phyloP scores from a whole-genome alignment of 92 coral and sea anemone genomes.

The Epizoanthus scotinus region DNA sequence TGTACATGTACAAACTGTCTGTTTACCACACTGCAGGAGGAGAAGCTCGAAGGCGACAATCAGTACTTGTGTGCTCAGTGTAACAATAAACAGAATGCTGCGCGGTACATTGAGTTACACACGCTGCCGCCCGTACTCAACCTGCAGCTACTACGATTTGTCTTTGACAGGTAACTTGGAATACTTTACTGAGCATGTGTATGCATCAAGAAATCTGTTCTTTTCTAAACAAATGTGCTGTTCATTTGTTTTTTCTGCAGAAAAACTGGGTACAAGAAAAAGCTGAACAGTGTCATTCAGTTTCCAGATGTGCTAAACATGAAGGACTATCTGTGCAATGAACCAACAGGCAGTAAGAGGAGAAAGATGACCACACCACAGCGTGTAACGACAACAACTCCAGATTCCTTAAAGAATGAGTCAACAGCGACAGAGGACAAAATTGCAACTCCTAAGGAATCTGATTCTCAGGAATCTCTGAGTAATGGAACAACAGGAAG shows the following conservation, averaged over 20 bases:
- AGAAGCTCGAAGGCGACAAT: constrained; percentile 89
- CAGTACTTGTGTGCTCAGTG: constrained; percentile 87
- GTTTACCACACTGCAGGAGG: constrained; percentile 61
- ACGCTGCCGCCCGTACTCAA: constrained; percentile 94
- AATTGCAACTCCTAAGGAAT: not conserved
- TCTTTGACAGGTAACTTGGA: constrained; percentile 84
- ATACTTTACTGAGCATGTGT: too few relatives aligned
- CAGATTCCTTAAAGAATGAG: constrained; percentile 10
- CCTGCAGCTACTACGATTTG: constrained; percentile 90
- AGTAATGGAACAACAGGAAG: not conserved
- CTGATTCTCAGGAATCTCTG: not conserved
- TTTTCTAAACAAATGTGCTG: too few relatives aligned
- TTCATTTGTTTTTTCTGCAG: constrained; percentile 42
- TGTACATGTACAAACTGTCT: not conserved
- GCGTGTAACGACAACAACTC: not conserved
- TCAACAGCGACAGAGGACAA: not conserved
- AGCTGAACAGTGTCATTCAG: constrained; percentile 80
- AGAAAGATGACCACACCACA: constrained; percentile 19
- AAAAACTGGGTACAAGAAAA: constrained; percentile 95
- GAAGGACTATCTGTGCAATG: constrained; percentile 73
- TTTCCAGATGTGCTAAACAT: constrained; percentile 89
- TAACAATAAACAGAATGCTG: constrained; percentile 89
- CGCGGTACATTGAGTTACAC: constrained; percentile 82
- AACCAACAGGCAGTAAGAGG: constrained; percentile 22
- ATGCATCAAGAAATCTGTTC: too few relatives aligned